These are phyloP conservation scores for Caenorhabditis sp. DNA, from an alignment of 2,888 invertebrate genomes.

Conservation along the genomic window DNA sequence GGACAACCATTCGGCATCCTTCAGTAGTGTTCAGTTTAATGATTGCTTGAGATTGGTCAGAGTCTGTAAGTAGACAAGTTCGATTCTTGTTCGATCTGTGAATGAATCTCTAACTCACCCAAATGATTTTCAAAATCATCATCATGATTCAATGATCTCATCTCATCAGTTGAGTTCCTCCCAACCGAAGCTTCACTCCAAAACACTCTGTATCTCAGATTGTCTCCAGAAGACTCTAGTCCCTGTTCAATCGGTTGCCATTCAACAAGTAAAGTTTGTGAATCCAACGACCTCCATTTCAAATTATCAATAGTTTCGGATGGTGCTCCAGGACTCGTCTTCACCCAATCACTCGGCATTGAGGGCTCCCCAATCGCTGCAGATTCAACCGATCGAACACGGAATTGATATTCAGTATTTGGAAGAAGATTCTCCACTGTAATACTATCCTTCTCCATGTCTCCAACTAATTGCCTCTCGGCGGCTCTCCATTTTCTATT, in stretches of 20 bases:
- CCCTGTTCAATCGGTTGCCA: conserved; percentile 80
- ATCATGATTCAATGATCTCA: conserved; percentile 20
- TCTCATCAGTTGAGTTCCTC: conserved; percentile 33
- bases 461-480: conserved; percentile 62
- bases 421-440: conserved; percentile 75
- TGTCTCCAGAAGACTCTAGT: conserved; percentile 69
- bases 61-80: conserved; percentile 37
- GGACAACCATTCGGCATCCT: conserved; percentile 74
- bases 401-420: conserved; percentile 81
- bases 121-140: conserved; percentile 36
- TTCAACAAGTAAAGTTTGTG: conserved; percentile 77
- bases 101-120: background rate
- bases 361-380: conserved; percentile 75
- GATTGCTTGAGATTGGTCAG: conserved; percentile 66
- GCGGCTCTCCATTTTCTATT: conserved; percentile 77
- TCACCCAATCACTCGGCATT: conserved; percentile 76
- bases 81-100: no score
- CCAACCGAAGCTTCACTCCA: conserved; percentile 73
- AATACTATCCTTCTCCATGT: conserved; percentile 71
- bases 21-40: conserved; percentile 67
- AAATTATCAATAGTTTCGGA: conserved; percentile 67
- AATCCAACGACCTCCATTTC: conserved; percentile 76
- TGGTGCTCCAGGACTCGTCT: conserved; percentile 77
- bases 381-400: conserved; percentile 75
- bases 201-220: conserved; percentile 78